These are phyloP conservation scores for Eira barbara DNA, from an alignment of 2,113 vertebrate genomes.

Conservation along the genomic window DNA sequence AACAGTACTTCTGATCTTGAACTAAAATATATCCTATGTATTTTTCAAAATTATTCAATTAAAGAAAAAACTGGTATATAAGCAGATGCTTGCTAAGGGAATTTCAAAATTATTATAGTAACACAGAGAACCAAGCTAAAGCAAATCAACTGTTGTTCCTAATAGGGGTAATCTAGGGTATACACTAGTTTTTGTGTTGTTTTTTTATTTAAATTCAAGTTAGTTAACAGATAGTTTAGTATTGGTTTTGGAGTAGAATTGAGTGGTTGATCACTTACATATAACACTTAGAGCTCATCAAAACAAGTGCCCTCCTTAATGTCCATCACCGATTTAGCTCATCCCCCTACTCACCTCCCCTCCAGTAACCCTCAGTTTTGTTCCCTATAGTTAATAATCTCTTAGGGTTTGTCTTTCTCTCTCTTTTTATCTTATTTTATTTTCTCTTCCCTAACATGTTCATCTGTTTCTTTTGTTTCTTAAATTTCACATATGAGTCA, in stretches of 20 bases:
- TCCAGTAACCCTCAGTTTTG: neutral
- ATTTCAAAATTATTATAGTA: neutral
- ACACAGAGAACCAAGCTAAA: neutral
- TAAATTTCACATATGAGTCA: neutral
- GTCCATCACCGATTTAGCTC: neutral
- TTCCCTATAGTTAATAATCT: neutral
- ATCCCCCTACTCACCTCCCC: too few species aligned
- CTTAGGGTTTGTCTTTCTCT: neutral
- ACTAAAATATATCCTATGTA: neutral
- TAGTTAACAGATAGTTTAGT: neutral
- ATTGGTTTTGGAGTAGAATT: neutral
- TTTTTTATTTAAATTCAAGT: neutral
- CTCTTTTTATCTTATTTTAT: neutral
- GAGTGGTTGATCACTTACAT: neutral
- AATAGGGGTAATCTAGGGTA: neutral
- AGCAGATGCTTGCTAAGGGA: neutral
- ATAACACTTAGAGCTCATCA: neutral
- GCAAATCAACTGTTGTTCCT: neutral
- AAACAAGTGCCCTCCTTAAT: neutral
- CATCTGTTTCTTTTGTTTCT: neutral
- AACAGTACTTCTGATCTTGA: neutral
- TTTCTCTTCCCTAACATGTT: neutral
- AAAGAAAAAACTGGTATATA: neutral
- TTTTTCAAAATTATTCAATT: constrained; percentile 11
- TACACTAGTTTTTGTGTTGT: neutral